These are phyloP conservation scores for Lomographa bimaculata DNA, from an alignment of 2,888 invertebrate genomes.

Conservation along the genomic window DNA sequence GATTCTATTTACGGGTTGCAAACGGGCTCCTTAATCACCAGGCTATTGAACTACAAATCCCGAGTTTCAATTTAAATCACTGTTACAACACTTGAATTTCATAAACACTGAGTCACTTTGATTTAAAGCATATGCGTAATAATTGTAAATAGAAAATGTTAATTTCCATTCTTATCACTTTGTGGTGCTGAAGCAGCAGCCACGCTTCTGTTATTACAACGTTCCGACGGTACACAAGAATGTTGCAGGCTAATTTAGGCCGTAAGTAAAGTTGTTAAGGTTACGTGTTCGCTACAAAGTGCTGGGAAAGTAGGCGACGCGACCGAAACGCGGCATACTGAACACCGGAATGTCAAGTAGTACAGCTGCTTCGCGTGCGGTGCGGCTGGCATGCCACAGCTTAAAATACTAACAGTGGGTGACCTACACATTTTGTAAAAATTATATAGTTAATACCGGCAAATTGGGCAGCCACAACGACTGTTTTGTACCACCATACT, in stretches of 20 bases:
- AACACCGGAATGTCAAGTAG: constrained; percentile 56
- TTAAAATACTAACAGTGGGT: constrained; percentile 6
- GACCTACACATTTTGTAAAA: too few relatives aligned
- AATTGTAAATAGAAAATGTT: constrained; percentile 39
- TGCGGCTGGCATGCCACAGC: constrained; percentile 19
- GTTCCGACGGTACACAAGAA: constrained; percentile 3
- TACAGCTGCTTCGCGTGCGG: constrained; percentile 30
- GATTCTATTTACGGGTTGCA: constrained; percentile 52
- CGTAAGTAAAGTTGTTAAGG: constrained; percentile 52
- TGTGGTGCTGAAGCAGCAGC: constrained; percentile 13
- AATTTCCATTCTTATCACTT: constrained; percentile 45
- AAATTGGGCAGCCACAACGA: too few relatives aligned
- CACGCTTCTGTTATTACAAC: constrained; percentile 6
- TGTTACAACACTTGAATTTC: constrained; percentile 60
- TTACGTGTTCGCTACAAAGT: constrained; percentile 40
- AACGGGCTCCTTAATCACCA: constrained; percentile 40
- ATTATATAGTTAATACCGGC: too few relatives aligned
- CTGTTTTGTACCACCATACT: too few relatives aligned
- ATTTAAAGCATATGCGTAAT: constrained; percentile 49
- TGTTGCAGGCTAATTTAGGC: constrained; percentile 35
- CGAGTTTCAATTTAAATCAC: constrained; percentile 57
- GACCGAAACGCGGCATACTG: constrained; percentile 56
- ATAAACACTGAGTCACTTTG: constrained; percentile 70
- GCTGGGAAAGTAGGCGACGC: constrained; percentile 43
- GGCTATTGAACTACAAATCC: constrained; percentile 46